Conservation (phyloP, 2,888 invertebrate genomes). For the Drosophila phalerata region DNA sequence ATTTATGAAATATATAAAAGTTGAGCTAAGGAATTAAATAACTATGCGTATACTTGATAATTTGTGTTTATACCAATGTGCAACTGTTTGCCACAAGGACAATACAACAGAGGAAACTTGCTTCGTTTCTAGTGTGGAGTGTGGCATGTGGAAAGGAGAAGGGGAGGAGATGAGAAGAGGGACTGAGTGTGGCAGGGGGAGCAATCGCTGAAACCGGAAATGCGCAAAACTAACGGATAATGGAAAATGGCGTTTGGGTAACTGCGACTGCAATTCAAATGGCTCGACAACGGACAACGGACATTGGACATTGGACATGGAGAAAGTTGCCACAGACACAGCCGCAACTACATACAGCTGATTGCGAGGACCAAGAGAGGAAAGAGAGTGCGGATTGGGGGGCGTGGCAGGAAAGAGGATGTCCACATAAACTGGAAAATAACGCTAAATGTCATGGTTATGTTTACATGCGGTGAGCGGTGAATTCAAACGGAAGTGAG, state of each 20-base stretch:
- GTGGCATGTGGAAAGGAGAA: not conserved
- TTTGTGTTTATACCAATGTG: constrained; percentile 1
- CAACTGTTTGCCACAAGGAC: constrained; percentile 6
- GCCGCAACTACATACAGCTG: constrained; percentile 12
- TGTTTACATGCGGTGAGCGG: constrained; percentile 82
- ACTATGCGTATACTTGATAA: too few relatives aligned
- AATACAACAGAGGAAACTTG: constrained; percentile 8
- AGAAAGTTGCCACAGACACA: constrained; percentile 26
- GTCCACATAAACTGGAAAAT: constrained; percentile 63
- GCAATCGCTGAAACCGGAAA: constrained; percentile 73
- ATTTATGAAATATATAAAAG: too few relatives aligned
- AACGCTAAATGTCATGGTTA: constrained; percentile 83
- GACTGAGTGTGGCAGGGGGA: constrained; percentile 7
- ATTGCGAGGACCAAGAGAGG: constrained; percentile 9
- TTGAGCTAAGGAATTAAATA: too few relatives aligned
- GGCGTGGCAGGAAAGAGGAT: not conserved
- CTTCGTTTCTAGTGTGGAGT: not conserved
- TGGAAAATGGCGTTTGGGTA: constrained; percentile 70
- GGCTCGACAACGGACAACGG: constrained; percentile 26
- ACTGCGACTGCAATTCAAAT: constrained; percentile 25
- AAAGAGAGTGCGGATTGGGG: not conserved
- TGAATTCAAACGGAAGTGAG: constrained; percentile 70
- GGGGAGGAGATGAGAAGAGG: not conserved
- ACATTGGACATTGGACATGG: too few relatives aligned
- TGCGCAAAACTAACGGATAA: constrained; percentile 81